phyloP scores from a whole-genome alignment of 2,888 invertebrate genomes.

The Chouioia cunea region DNA sequence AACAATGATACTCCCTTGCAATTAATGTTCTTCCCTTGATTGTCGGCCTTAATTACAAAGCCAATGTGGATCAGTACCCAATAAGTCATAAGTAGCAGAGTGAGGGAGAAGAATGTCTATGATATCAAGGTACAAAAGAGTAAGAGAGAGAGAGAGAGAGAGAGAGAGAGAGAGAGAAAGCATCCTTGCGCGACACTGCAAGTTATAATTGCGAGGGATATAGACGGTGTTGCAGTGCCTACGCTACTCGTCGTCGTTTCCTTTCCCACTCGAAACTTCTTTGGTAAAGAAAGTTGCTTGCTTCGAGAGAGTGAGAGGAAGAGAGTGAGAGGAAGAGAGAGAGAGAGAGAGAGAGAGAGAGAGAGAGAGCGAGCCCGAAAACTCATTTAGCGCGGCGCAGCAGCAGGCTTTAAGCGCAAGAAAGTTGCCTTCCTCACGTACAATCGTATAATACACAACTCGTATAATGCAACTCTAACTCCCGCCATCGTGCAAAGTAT shows the following conservation, averaged over 20 bases:
- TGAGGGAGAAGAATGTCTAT: too few species aligned
- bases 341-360: slow-evolving; percentile 20
- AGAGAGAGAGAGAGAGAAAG: not conserved
- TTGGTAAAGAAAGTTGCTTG: slow-evolving; percentile 29
- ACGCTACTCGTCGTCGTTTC: slow-evolving; percentile 43
- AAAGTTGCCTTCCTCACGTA: slow-evolving; percentile 16
- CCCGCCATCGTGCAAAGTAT: slow-evolving; percentile 4
- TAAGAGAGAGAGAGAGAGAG: not conserved
- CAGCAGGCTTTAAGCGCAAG: not conserved
- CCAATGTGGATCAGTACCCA: too few species aligned
- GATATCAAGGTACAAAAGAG: too few species aligned
- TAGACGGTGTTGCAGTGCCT: slow-evolving; percentile 42
- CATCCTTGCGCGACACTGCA: slow-evolving; percentile 44
- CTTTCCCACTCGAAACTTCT: slow-evolving; percentile 48
- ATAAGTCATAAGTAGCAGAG: too few species aligned
- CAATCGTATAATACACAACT: too few species aligned
- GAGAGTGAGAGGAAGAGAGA: slow-evolving; percentile 29
- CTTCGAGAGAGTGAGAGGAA: slow-evolving; percentile 18
- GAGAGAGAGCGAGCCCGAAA: slow-evolving; percentile 28
- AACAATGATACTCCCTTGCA: too few species aligned
- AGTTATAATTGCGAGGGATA: slow-evolving; percentile 59
- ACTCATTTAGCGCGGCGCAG: slow-evolving; percentile 40
- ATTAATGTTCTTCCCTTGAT: too few species aligned
- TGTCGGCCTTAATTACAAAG: too few species aligned
- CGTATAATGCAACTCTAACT: not conserved